Evolutionary conservation across 2,797 vertebrate genomes (phyloP), one percentile per base, ranked within the genome.

Genomic region (Sparus aurata): DNA sequence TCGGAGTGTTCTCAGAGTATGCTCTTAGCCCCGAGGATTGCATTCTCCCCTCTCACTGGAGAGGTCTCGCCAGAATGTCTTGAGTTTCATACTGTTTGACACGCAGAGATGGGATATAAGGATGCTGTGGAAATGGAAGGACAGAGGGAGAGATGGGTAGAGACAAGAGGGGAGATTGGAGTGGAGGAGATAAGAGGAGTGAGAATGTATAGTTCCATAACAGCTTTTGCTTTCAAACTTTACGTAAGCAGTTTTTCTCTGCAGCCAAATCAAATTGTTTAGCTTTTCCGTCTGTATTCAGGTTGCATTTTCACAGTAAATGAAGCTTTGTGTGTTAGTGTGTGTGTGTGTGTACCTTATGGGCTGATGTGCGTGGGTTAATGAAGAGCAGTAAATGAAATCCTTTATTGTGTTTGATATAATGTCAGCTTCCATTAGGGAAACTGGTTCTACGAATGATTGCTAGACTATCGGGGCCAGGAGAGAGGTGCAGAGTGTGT

Each of bases 401-500:
- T 96, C 95, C 96, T 96, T 97, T 96, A 98, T 97, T 97, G 96
- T 97, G 96, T 98, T 98, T 97, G 97, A 98, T 97, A 95, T 97
- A 96, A 97, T 95, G 97, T 97, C 97, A 97, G 96, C 96, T 97
- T 97, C 96, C 96, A 98, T 98, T 97, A 97, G 75, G 88, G 86
- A 89, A 92, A 87, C 79, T 55, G 77, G 90, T 93, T 80, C 94
- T 79, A 63, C 80, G 82, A 91, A 90, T 91, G 90, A 94, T 92
- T 91, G 89, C 89, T 72, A 79, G 88, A 90, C 84, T 86, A 87
- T 87, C 47, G 49, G 64, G 85, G 89, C 89, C 89, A 82, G 79
- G 77, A 85, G 80, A 43, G 76, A 49, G 47, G 17, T 20, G 15
- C 45, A 16, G 45, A 46, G 45, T 62, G 61, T 66, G 57, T 69